A percentile compares a stretch with the other conserved stretches of the same genome.
Evolutionary conservation across 1,140 invertebrate genomes (phyloP).

Genomic region (Drosophila ananassae): DNA sequence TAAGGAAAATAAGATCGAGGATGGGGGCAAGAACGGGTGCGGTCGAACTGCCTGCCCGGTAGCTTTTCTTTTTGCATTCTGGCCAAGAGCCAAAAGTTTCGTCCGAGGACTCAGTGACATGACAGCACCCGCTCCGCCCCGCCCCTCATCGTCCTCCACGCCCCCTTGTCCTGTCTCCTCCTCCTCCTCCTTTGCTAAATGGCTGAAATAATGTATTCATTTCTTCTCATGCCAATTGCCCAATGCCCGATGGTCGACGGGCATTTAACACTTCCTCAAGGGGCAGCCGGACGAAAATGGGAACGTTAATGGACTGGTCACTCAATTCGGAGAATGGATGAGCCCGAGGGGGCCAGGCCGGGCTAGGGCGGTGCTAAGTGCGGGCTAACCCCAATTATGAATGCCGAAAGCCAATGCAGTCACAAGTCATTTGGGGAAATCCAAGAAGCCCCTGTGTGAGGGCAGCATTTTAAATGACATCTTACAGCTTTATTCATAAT

Average conservation of each 20-base stretch:
- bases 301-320: slow-evolving; percentile 54
- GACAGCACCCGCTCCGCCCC: slow-evolving; percentile 31
- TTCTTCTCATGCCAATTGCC: slow-evolving; percentile 45
- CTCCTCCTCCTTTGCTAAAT: slow-evolving; percentile 26
- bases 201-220: slow-evolving; percentile 51
- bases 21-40: background rate
- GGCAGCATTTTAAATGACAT: slow-evolving; percentile 20
- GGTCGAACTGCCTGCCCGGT: slow-evolving; percentile 4
- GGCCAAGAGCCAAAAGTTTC: slow-evolving; percentile 60
- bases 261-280: slow-evolving; percentile 46
- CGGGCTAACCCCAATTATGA: slow-evolving; percentile 26
- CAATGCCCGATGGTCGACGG: slow-evolving; percentile 14
- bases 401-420: slow-evolving; percentile 22
- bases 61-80: slow-evolving; percentile 54
- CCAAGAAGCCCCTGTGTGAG: slow-evolving; percentile 10
- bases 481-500: background rate
- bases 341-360: slow-evolving; percentile 4
- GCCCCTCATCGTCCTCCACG: background rate
- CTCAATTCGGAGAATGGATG: slow-evolving; percentile 29
- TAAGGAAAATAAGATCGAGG: background rate
- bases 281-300: slow-evolving; percentile 32
- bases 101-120: slow-evolving; percentile 50
- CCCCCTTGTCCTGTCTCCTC: slow-evolving; percentile 1
- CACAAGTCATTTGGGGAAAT: slow-evolving; percentile 10
- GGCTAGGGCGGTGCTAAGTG: background rate